Evolutionary conservation across 2,797 vertebrate genomes (phyloP), one percentile per base, ranked within the genome.

Genomic region (Poecilia wingei): DNA sequence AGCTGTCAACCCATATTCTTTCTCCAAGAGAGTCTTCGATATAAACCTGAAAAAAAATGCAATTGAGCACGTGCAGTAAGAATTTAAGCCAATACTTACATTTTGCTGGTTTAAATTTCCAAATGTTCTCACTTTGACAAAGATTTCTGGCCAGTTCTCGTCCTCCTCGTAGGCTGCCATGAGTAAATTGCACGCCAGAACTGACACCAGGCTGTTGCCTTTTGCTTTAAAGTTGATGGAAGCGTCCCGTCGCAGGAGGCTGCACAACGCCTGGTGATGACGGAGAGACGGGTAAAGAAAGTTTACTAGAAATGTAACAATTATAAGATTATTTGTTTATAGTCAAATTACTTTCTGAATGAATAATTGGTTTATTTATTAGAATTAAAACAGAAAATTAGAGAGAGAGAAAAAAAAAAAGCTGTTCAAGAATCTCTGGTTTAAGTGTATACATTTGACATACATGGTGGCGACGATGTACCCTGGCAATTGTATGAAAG

Each of bases 101-200:
- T 66, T 39, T 66, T 39, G 18, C 14, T 49, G 4, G 4, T 59
- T 47, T 33, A 46, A 36, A n/a, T 51, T 53, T 13, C 13, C 4
- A 33, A 57, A n/a, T 8, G 12, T 70, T 16, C 93, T 83, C 78
- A 95, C 98, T 95, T 99, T 99, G 36, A 99, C 98, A 82, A 99
- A 99, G 85, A 99, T 99, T 92, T 99, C 98, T 0, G 98, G 98
- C 98, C 98, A 99, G 95, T 99, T 99, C 88, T 99, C 98, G 0
- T 99, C 98, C 79, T 99, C 98, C 85, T 99, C 98, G 0, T 99
- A 99, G 0, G 98, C 98, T 0, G 98, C 98, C 98, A 99, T 99
- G 79, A 99, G 96, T 31, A 99, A 96, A 90, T 97, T 99, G 80
- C 98, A 99, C 14, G 98, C 97, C 66, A 99, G 92, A 81, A 99